Evolutionary conservation across 64 coral and sea anemone species (phyloP).

Genomic region (Porites lutea): DNA sequence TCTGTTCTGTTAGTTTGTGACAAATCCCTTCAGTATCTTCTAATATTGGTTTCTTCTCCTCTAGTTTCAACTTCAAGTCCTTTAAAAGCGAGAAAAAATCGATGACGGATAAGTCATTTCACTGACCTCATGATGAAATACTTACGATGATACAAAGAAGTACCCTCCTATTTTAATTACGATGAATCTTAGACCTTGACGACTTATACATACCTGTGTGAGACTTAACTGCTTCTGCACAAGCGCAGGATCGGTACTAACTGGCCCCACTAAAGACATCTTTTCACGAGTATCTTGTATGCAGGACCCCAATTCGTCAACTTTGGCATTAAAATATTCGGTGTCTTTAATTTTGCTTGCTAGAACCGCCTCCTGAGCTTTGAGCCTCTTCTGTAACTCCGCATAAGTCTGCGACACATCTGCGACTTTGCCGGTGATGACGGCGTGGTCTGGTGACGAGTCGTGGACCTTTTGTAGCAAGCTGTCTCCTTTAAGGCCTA

Average conservation of each 20-base stretch:
- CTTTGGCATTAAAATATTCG: constrained; percentile 86
- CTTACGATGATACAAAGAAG: too few relatives aligned
- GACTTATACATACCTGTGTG: constrained; percentile 42
- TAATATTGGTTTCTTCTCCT: constrained; percentile 78
- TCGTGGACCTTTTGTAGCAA: constrained; percentile 82
- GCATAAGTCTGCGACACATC: constrained; percentile 73
- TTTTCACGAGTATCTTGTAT: constrained; percentile 60
- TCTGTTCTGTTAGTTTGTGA: constrained; percentile 77
- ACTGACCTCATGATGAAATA: too few relatives aligned
- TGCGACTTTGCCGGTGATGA: constrained; percentile 77
- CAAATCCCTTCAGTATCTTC: constrained; percentile 81
- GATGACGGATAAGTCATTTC: too few relatives aligned
- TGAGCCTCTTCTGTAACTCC: constrained; percentile 83
- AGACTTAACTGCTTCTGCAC: constrained; percentile 77
- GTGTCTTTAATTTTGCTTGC: constrained; percentile 68
- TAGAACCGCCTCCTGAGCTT: constrained; percentile 71
- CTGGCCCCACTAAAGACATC: constrained; percentile 58
- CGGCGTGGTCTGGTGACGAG: constrained; percentile 67
- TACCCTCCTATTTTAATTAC: too few relatives aligned
- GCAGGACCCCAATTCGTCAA: constrained; percentile 76
- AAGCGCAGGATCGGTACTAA: constrained; percentile 77
- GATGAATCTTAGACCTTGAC: too few relatives aligned
- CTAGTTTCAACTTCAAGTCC: constrained; percentile 75
- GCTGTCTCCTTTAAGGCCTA: constrained; percentile 74
- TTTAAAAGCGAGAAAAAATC: neutral